Evolutionary conservation across 2,113 vertebrate genomes (phyloP).

Genomic region (Scophthalmus maximus): DNA sequence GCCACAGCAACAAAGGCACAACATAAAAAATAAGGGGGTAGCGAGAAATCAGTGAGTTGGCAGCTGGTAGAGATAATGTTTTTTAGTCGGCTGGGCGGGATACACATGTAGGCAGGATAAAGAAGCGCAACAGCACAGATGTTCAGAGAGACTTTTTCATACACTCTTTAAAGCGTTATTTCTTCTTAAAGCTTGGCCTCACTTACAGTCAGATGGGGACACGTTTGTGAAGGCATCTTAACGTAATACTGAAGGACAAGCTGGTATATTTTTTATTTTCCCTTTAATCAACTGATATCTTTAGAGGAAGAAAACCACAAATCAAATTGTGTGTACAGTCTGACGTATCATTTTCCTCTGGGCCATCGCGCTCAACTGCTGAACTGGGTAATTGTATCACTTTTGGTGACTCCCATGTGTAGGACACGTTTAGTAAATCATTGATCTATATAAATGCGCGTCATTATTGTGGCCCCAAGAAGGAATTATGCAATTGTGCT

Average conservation of each 20-base stretch:
- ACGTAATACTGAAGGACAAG: not conserved
- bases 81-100: conserved; percentile 22
- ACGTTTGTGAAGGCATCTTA: not conserved
- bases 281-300: not conserved
- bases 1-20: conserved; percentile 24
- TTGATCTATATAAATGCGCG: too few species aligned
- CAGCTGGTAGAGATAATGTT: conserved; percentile 16
- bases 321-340: not conserved
- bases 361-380: not conserved
- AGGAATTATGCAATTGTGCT: too few species aligned
- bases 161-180: conserved; percentile 16
- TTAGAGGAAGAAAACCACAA: not conserved
- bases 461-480: too few species aligned
- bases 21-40: not conserved
- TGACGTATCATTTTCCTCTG: not conserved
- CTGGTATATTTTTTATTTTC: not conserved
- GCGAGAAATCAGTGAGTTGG: conserved; percentile 21
- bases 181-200: conserved; percentile 14
- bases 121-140: conserved; percentile 13
- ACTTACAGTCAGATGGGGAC: not conserved
- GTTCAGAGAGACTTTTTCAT: conserved; percentile 17
- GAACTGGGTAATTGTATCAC: too few species aligned
- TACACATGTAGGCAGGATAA: not conserved
- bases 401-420: too few species aligned
- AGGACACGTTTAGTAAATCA: too few species aligned